phyloP scores from a whole-genome alignment of 2,888 invertebrate species.

The Rhagophthalmus giganteus region DNA sequence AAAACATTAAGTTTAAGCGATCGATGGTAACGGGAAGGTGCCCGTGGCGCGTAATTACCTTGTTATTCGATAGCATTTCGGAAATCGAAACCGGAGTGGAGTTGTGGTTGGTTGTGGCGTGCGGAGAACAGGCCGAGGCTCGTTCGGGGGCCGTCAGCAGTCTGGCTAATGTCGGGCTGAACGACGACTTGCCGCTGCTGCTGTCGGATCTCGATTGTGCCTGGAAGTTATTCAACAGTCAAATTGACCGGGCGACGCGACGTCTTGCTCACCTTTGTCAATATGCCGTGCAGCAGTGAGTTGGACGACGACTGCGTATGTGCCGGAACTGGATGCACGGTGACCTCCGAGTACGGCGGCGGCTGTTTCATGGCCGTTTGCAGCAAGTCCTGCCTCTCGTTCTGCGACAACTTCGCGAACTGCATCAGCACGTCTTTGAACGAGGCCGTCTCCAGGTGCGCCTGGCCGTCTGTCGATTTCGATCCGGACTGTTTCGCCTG shows the following conservation, averaged over 20 bases:
- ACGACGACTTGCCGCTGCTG: constrained; percentile 61
- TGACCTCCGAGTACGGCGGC: constrained; percentile 77
- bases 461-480: constrained; percentile 59
- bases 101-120: constrained; percentile 31
- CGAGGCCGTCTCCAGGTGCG: constrained; percentile 49
- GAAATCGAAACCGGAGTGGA: constrained; percentile 50
- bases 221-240: too few relatives aligned
- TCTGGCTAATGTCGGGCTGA: constrained; percentile 80
- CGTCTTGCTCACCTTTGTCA: too few relatives aligned
- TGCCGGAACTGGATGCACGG: constrained; percentile 69
- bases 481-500: constrained; percentile 50
- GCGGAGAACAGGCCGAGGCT: constrained; percentile 20
- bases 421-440: constrained; percentile 79
- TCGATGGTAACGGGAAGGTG: too few relatives aligned
- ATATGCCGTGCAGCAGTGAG: constrained; percentile 75
- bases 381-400: constrained; percentile 54
- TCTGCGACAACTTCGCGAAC: constrained; percentile 66
- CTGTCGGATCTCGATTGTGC: constrained; percentile 43
- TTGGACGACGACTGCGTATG: constrained; percentile 58
- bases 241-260: too few relatives aligned
- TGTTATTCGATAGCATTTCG: constrained; percentile 53
- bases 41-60: constrained; percentile 42
- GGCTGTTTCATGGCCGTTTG: constrained; percentile 55
- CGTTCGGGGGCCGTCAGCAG: constrained; percentile 68
- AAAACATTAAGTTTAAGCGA: background rate